Evolutionary conservation across 1,140 invertebrate species (phyloP).

Genomic region (Megalonaias nervosa): DNA sequence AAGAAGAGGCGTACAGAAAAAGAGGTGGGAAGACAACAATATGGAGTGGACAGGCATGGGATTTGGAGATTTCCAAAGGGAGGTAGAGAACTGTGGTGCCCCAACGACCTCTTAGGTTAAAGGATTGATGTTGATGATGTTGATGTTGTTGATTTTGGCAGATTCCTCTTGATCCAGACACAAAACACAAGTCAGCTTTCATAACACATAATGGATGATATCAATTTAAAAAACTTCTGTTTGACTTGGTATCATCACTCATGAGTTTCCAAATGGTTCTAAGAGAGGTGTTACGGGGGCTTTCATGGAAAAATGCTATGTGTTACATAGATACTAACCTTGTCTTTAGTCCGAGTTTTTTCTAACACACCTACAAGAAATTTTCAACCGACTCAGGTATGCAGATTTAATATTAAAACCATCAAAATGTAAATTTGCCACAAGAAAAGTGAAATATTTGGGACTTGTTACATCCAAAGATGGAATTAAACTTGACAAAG

Average conservation of each 20-base stretch:
- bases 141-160: no score
- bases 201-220: constrained; percentile 38
- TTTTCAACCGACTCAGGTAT: constrained; percentile 29
- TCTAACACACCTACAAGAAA: constrained; percentile 31
- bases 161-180: constrained; percentile 29
- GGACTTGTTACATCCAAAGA: constrained; percentile 43
- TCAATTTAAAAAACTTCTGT: constrained; percentile 33
- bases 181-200: constrained; percentile 40
- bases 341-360: constrained; percentile 36
- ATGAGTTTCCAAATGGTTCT: constrained; percentile 39
- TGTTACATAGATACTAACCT: constrained; percentile 45
- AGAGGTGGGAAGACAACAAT: no score
- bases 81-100: no score
- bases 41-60: no score
- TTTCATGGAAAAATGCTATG: constrained; percentile 39
- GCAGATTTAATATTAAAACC: constrained; percentile 46
- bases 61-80: no score
- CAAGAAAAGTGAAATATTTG: constrained; percentile 36
- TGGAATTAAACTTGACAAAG: constrained; percentile 37
- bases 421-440: constrained; percentile 42
- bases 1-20: no score
- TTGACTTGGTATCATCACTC: constrained; percentile 31
- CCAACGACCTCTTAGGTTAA: no score
- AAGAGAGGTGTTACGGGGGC: constrained; percentile 18
- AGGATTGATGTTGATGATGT: no score